Evolutionary conservation across 2,797 vertebrate species (phyloP).

Genomic region (Galagoides demidoff): DNA sequence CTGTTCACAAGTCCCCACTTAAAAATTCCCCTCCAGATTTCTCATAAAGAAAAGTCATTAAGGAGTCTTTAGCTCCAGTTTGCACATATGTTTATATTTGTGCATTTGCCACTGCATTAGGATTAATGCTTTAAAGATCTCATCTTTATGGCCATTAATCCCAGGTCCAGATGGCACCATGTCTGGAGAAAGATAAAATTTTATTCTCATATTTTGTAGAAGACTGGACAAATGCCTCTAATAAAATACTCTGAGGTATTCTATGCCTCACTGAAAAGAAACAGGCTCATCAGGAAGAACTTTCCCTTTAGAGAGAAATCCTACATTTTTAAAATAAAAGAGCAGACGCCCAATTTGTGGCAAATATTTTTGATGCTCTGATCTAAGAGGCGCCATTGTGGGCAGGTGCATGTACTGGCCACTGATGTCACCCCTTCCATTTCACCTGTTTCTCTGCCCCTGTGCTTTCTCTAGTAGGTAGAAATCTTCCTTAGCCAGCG

Average conservation of each 20-base stretch:
- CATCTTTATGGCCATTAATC: conserved; percentile 51
- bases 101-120: conserved; percentile 14
- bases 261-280: background rate
- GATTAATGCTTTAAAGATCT: conserved; percentile 35
- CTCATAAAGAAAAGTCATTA: background rate
- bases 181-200: conserved; percentile 47
- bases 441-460: background rate
- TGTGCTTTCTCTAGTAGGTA: background rate
- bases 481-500: background rate
- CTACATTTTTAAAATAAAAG: background rate
- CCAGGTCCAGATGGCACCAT: conserved; percentile 38
- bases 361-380: background rate
- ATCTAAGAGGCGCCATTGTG: background rate
- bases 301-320: background rate
- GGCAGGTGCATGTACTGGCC: rapidly evolving
- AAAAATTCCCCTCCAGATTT: background rate
- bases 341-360: background rate
- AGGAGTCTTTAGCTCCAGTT: background rate
- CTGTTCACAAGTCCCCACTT: background rate
- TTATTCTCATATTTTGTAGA: conserved; percentile 34
- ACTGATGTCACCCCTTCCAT: rapidly evolving
- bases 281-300: background rate
- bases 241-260: background rate
- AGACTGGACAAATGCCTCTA: background rate
- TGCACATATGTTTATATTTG: conserved; percentile 24